Percentiles rank a stretch among this genome's conserved stretches.
These are phyloP conservation scores for Mesorhabditis belari DNA, from an alignment of 2,888 invertebrate species.

Conservation along the genomic window DNA sequence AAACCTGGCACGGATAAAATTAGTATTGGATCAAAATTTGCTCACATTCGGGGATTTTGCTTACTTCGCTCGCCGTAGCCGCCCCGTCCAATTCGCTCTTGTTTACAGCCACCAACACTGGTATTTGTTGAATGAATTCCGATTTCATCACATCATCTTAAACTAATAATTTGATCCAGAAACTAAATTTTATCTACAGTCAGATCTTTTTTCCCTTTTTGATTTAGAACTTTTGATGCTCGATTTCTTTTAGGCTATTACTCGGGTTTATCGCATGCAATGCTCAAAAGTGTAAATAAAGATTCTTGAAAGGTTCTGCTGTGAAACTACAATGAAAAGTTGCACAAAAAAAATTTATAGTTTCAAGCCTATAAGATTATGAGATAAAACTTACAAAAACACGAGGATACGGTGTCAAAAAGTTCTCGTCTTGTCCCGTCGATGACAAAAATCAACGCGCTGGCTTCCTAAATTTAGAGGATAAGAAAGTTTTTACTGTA, in stretches of 20 bases:
- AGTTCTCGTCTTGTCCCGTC: conserved; percentile 39
- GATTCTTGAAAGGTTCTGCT: too few species aligned
- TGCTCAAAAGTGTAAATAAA: too few species aligned
- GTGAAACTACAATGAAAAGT: too few species aligned
- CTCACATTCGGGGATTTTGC: too few species aligned
- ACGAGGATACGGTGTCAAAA: conserved; percentile 25
- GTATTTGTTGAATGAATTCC: conserved; percentile 34
- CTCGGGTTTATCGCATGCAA: too few species aligned
- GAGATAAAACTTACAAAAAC: conserved; percentile 34
- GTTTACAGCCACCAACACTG: conserved; percentile 45
- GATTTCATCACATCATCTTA: conserved; percentile 40
- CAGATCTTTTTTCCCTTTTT: too few species aligned
- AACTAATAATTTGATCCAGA: conserved; percentile 8
- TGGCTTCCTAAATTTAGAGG: conserved; percentile 25
- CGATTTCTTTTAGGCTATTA: too few species aligned
- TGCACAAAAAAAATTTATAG: neutral
- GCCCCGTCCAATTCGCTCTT: conserved; percentile 46
- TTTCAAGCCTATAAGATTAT: neutral
- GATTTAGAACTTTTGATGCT: too few species aligned
- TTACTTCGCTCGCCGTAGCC: conserved; percentile 27
- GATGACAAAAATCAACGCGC: conserved; percentile 45
- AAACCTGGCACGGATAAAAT: too few species aligned
- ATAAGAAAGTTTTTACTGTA: conserved; percentile 74
- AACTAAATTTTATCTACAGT: too few species aligned
- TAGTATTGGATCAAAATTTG: too few species aligned